Evolutionary conservation across 2,888 invertebrate genomes (phyloP), one percentile per base, ranked within the genome.

Genomic region (Macrophya annulata): DNA sequence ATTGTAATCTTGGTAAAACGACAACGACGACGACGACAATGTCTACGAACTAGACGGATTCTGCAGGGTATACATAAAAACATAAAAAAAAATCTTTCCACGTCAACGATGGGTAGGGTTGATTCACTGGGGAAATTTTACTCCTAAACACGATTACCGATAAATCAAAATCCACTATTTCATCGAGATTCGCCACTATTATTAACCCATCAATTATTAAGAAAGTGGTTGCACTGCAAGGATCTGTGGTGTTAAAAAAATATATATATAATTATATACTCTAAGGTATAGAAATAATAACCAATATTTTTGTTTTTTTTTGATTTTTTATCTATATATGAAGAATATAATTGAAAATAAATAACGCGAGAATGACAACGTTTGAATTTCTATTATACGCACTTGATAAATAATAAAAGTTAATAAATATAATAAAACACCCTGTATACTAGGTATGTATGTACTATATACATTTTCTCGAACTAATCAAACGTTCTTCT

Each of bases 51-150:
- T 51, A 77, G 9, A 77, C 9, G 77, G 15, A 51, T 77, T 25
- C 51, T 17, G 17, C 31, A 12, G 37, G 31, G 4, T 55, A 43
- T 43, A 55, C n/a, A 55, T 31, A 3, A 31, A 31, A n/a, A n/a
- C n/a, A 25, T 25, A 12, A 6, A 37, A 51, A 15, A 51, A 15
- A 77, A 51, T n/a, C 74, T 45, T 43, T 74, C 45, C 74, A 74
- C 45, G 55, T 37, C 21, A 17, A 74, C 45, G n/a, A 71, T n/a
- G 17, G 71, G 37, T 4, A 51, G 17, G 51, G 55, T 51, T 51
- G 77, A 77, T 77, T 51, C 77, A 77, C 77, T 77, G 77, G 55
- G 77, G 77, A 77, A 77, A 77, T 77, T 51, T 77, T 77, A 51
- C 51, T 17, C 51, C n/a, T 5, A 77, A 55, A 77, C n/a, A 10